Base-by-base conservation (phyloP, 2,113 vertebrate genomes). In the Xyliphius kryptos region DNA sequence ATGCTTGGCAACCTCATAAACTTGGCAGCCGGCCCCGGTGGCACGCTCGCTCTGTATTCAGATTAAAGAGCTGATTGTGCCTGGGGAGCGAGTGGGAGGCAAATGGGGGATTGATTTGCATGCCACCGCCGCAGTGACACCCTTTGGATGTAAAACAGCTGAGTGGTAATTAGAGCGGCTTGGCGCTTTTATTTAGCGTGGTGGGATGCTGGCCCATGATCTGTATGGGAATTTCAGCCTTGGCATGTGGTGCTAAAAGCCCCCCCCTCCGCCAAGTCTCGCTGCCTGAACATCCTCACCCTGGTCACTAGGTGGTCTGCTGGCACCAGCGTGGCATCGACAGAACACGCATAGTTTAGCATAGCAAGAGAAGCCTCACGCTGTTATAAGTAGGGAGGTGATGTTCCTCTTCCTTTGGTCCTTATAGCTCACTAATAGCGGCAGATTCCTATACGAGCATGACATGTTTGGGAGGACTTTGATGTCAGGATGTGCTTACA, bases 61-160 rank as follows among this genome's bases (percentile, higher is more conserved):
- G 67, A 83, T 85, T 67, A 85, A 84, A 83, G 80, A 83, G 79
- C 78, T 80, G 75, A 84, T 86, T 85, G 84, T 88, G 83, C 86
- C 86, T 82, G 62, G 81, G 81, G 80, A 81, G 72, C 67, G 66
- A 47, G 73, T 61, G 63, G 69, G 62, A 73, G 68, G 72, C 63
- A 26, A 5, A 48, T 63, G 61, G 74, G 61, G 41, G 76, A 57
- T 64, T 85, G 78, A 88, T 89, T 89, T 89, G 82, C 85, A 88
- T 88, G 85, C 74, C 69, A 68, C 82, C 75, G 76, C 78, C 83
- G 70, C 81, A 79, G 75, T 77, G 74, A 85, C 77, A 83, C 83
- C 86, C 84, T 81, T 84, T 76, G 77, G 77, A 85, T 87, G 81
- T 81, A 80, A 85, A 87, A n/a, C n/a, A n/a, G n/a, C n/a, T n/a